Evolutionary conservation across 2,113 vertebrate genomes (phyloP), one percentile per base, ranked within the genome.

Genomic region (Melospiza georgiana): DNA sequence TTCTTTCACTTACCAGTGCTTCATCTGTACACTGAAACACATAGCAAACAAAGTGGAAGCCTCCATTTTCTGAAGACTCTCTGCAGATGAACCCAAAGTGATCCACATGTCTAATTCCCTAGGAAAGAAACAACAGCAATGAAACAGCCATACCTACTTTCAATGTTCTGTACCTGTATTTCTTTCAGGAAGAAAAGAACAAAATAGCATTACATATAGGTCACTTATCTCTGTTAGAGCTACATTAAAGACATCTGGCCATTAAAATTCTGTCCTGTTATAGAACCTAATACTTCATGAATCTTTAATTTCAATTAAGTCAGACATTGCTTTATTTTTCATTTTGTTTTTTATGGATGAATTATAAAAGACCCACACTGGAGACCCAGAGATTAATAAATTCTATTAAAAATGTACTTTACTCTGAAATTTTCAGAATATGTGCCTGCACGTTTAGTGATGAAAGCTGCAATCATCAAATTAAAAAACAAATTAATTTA

Each of bases 11-110:
- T 97, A 99, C 99, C 99, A 99, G 97, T 33, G 99, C 98, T 97
- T 99, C 99, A 55, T 99, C 98, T 15, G 99, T 97, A 82, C 99
- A 99, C 88, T 99, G 99, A 97, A 99, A 99, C 76, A 99, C 98
- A 0, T 99, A 99, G 85, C 99, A 99, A 79, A 99, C 99, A 58
- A 99, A 99, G 90, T 99, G 98, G 87, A 98, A 99, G 96, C 98
- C 99, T 37, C 98, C 98, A n/a, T 97, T 98, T 58, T 98, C 98
- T 17, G 98, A 98, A 6, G 98, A 97, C 94, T 99, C 99, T 89
- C 99, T 99, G 97, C 99, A 99, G 97, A 99, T 99, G 96, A 99
- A 99, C 68, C 99, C 99, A 72, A 99, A 99, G 95, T 99, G 99
- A 98, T 99, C 99, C 97, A 99, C 99, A 0, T 99, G 99, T 85